phyloP scores from a whole-genome alignment of 2,113 vertebrate genomes.

The Oceanites oceanicus region DNA sequence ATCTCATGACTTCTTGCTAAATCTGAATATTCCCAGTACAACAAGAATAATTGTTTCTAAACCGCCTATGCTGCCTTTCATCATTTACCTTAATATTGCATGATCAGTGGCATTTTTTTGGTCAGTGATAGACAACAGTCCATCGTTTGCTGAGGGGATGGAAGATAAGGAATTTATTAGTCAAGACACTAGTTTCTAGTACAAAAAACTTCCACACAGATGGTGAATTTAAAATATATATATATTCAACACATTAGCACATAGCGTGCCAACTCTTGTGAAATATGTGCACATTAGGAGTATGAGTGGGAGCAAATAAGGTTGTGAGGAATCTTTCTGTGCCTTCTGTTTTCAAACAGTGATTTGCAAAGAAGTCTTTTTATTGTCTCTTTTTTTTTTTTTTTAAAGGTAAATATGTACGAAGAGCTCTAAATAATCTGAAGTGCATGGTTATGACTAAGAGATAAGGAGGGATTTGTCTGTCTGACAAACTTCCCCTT shows the following conservation, averaged over 20 bases:
- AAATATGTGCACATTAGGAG: neutral
- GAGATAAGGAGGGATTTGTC: constrained; percentile 52
- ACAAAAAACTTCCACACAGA: neutral
- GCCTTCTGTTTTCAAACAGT: constrained; percentile 26
- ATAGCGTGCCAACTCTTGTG: neutral
- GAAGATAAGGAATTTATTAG: neutral
- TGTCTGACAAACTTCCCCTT: constrained; percentile 37
- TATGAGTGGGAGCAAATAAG: constrained; percentile 7
- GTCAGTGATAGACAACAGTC: neutral
- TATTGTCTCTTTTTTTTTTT: neutral
- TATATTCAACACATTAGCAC: neutral
- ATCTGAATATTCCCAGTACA: neutral
- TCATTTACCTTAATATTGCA: neutral
- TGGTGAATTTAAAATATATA: neutral
- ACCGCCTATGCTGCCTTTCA: neutral
- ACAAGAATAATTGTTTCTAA: constrained; percentile 2
- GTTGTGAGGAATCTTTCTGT: neutral
- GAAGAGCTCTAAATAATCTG: constrained; percentile 7
- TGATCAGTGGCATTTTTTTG: neutral
- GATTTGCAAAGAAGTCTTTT: neutral
- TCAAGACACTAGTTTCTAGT: neutral
- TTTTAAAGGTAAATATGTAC: neutral
- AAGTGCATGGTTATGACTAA: neutral
- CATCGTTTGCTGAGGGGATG: neutral
- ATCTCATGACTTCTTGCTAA: constrained; percentile 42